Percentiles rank a stretch among this genome's conserved stretches.
Evolutionary conservation across 2,113 vertebrate genomes (phyloP).

Genomic region (Catagonus wagneri): DNA sequence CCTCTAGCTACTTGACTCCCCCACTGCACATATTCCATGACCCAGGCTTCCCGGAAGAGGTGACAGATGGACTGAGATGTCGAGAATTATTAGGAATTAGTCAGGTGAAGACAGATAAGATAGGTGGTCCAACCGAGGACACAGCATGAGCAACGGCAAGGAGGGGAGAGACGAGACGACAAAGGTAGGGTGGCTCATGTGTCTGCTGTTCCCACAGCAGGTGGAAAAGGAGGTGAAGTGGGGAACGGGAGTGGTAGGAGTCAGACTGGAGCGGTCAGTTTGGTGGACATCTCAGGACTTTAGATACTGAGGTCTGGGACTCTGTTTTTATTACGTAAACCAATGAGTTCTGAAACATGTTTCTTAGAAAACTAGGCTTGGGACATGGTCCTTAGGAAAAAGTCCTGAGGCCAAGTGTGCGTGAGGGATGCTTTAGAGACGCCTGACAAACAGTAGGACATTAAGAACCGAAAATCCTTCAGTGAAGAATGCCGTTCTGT

Average conservation of each 20-base stretch:
- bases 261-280: neutral
- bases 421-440: neutral
- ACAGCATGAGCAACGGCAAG: too few species aligned
- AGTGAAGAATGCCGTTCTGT: neutral
- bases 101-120: neutral
- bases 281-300: neutral
- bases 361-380: neutral
- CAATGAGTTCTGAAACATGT: neutral
- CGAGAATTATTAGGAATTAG: neutral
- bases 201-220: neutral
- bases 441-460: neutral
- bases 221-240: neutral
- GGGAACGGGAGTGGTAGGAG: too few species aligned
- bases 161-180: neutral
- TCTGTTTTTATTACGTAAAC: neutral
- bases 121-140: neutral
- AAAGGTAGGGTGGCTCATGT: accelerated
- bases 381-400: neutral
- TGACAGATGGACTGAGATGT: neutral
- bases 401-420: neutral
- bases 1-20: neutral
- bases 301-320: neutral
- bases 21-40: neutral
- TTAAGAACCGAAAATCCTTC: neutral
- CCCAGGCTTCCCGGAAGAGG: neutral